phyloP scores from a whole-genome alignment of 2,888 invertebrate genomes.

The Galerucella pusilla region DNA sequence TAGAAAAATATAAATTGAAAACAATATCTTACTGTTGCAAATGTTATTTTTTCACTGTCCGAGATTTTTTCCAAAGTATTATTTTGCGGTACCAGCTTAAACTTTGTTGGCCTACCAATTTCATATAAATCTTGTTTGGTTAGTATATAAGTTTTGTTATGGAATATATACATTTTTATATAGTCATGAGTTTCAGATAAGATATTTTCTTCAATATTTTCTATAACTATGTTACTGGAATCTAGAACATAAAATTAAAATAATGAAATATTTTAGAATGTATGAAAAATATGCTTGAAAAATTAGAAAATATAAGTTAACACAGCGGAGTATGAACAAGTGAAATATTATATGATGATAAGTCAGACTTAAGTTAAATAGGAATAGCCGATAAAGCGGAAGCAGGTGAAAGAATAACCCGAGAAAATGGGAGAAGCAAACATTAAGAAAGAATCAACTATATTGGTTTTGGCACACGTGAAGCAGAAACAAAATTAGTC shows the following conservation, averaged over 20 bases:
- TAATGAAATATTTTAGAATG: neutral
- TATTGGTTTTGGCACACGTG: too few species aligned
- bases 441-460: neutral
- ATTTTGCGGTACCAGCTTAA: conserved; percentile 25
- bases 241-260: conserved; percentile 9
- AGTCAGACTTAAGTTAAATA: too few species aligned
- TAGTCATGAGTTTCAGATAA: conserved; percentile 6
- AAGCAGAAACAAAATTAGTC: too few species aligned
- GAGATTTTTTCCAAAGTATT: conserved; percentile 14
- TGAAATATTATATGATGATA: too few species aligned
- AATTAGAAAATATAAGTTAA: too few species aligned
- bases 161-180: conserved; percentile 22
- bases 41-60: conserved; percentile 23
- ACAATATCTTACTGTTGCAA: conserved; percentile 24
- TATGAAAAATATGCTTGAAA: too few species aligned
- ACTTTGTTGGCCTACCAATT: conserved; percentile 17
- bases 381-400: too few species aligned
- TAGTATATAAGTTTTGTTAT: conserved; percentile 38
- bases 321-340: too few species aligned
- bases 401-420: too few species aligned
- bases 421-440: neutral
- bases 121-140: conserved; percentile 38
- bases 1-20: neutral
- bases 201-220: conserved; percentile 16
- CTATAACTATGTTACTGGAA: conserved; percentile 9